phyloP scores from a whole-genome alignment of 2,888 invertebrate genomes.

The Nomada flava region DNA sequence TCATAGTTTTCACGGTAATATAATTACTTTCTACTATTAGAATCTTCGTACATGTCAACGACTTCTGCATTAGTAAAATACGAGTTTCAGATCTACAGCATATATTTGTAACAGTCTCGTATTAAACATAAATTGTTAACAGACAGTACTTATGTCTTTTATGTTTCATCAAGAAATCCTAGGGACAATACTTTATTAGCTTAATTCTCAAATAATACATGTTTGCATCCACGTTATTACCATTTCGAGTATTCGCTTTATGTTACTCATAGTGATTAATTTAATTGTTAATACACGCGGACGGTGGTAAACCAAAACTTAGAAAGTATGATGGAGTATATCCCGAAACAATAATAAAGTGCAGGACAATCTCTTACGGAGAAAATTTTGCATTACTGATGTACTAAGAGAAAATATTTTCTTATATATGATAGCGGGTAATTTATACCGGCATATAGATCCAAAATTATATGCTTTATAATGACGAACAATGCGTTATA shows the following conservation, averaged over 20 bases:
- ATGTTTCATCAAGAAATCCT: slow-evolving; percentile 49
- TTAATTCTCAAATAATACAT: slow-evolving; percentile 28
- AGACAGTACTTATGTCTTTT: slow-evolving; percentile 68
- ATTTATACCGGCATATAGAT: slow-evolving; percentile 41
- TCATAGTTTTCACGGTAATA: slow-evolving; percentile 59
- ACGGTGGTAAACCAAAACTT: slow-evolving; percentile 57
- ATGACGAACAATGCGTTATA: slow-evolving; percentile 37
- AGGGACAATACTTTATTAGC: slow-evolving; percentile 53
- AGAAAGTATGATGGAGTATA: slow-evolving; percentile 64
- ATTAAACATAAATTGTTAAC: slow-evolving; percentile 44
- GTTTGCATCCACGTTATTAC: slow-evolving; percentile 47
- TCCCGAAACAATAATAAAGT: slow-evolving; percentile 59
- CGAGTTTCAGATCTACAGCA: slow-evolving; percentile 30
- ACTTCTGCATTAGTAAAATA: slow-evolving; percentile 36
- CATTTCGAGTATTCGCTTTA: slow-evolving; percentile 21
- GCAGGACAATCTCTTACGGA: slow-evolving; percentile 68
- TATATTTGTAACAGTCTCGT: slow-evolving; percentile 44
- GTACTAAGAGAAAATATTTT: slow-evolving; percentile 64
- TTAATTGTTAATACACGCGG: slow-evolving; percentile 36
- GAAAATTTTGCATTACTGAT: slow-evolving; percentile 64
- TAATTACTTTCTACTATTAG: slow-evolving; percentile 41
- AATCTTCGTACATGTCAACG: slow-evolving; percentile 37
- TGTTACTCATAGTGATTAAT: slow-evolving; percentile 26
- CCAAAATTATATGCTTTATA: slow-evolving; percentile 46
- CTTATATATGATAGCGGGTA: slow-evolving; percentile 51